Evolutionary conservation across 2,113 vertebrate genomes (phyloP), one percentile per base, ranked within the genome.

Genomic region (Ursus arctos): DNA sequence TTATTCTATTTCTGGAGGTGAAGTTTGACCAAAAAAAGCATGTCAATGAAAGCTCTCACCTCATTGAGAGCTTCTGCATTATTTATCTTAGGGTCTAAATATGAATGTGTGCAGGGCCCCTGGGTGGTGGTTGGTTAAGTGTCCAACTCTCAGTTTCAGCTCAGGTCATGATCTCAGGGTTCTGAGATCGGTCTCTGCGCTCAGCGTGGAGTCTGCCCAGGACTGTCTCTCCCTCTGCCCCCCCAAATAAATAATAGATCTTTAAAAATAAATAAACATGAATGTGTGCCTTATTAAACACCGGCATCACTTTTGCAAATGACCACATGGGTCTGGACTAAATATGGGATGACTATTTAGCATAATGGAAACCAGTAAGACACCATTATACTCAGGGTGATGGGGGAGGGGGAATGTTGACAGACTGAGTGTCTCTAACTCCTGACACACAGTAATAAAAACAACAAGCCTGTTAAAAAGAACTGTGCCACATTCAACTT

Each of bases 1-100:
- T 71, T n/a, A 71, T 53, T 93, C 88, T 84, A 49, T 96, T 84
- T 84, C 96, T 86, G 72, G 53, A 80, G 85, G 74, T 16, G 33
- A 93, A 69, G 71, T 91, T 72, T 86, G 92, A 63, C 72, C 51
- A 61, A 49, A 82, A 49, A 82, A 81, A 47, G n/a, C 3, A 0
- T n/a, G 36, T 47, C 55, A 31, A 15, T 36, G 63, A n/a, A 47
- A 53, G 51, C 82, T 47, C 72, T 90, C 61, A 11, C 67, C 53
- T 92, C 49, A n/a, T 0, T 36, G 53, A 85, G 74, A 71, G 65
- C 4, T 11, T 12, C 21, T 15, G 72, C n/a, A 59, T 28, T n/a
- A 40, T 67, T 81, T n/a, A 47, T 33, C 79, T 74, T 33, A 11
- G 84, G 51, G 59, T 31, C 88, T 67, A n/a, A 47, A 14, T 3